Conservation (phyloP, 1,140 invertebrate species). For the Aphelenchoides fujianensis region DNA sequence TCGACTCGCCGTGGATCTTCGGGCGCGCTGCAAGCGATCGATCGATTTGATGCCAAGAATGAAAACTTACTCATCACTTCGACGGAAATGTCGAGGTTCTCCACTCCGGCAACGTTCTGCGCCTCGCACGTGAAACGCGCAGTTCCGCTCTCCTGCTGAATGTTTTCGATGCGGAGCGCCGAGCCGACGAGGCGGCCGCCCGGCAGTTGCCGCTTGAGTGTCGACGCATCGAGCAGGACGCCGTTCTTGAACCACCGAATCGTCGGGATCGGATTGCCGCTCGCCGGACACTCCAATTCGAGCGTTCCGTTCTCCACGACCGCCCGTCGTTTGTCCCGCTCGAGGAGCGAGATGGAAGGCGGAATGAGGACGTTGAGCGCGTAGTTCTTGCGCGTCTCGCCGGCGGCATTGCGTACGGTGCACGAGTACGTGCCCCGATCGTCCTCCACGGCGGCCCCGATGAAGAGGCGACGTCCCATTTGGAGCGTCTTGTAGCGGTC, state of each 20-base stretch:
- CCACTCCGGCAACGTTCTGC: slow-evolving; percentile 63
- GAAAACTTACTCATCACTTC: slow-evolving; percentile 63
- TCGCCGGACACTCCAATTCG: slow-evolving; percentile 55
- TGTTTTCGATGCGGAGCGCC: slow-evolving; percentile 20
- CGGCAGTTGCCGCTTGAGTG: not conserved
- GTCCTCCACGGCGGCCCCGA: slow-evolving; percentile 1
- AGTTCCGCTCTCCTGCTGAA: slow-evolving; percentile 12
- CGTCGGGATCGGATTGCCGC: slow-evolving; percentile 73
- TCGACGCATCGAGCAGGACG: slow-evolving; percentile 53
- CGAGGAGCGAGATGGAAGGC: slow-evolving; percentile 45
- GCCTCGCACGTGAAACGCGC: slow-evolving; percentile 52
- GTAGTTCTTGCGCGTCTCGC: slow-evolving; percentile 40
- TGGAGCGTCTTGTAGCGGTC: not conserved
- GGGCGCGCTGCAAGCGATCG: slow-evolving; percentile 63
- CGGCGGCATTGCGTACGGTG: too few species aligned
- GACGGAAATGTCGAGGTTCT: slow-evolving; percentile 60
- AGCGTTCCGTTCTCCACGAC: slow-evolving; percentile 67
- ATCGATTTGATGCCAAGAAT: too few species aligned
- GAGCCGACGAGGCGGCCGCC: slow-evolving; percentile 15
- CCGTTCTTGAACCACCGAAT: slow-evolving; percentile 82
- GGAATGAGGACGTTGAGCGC: slow-evolving; percentile 44
- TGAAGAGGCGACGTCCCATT: not conserved
- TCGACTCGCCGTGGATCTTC: slow-evolving; percentile 50
- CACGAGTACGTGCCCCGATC: slow-evolving; percentile 23
- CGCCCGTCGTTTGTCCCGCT: slow-evolving; percentile 66